phyloP scores from a whole-genome alignment of 1,140 invertebrate genomes.

The Caenorhabditis remanei region DNA sequence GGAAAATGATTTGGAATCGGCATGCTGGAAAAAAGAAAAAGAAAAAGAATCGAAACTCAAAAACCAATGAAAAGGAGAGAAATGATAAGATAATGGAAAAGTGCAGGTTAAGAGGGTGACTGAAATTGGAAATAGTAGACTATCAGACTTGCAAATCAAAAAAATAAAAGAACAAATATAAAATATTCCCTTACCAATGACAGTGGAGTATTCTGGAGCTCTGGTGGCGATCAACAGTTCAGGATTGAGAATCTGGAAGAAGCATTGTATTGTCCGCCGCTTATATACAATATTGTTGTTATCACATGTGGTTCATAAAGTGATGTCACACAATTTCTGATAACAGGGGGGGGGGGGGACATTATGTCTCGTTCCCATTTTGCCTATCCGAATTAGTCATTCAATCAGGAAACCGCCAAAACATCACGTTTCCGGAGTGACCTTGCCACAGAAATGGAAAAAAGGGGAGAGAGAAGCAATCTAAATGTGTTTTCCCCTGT shows the following conservation, averaged over 20 bases:
- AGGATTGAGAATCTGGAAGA: constrained; percentile 51
- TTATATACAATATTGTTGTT: constrained; percentile 40
- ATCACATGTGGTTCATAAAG: constrained; percentile 32
- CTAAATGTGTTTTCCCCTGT: neutral
- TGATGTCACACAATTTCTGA: constrained; percentile 29
- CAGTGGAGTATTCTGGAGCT: constrained; percentile 2
- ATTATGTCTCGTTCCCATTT: constrained; percentile 17
- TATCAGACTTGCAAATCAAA: neutral
- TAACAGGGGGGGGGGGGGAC: constrained; percentile 35
- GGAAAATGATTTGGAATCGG: neutral
- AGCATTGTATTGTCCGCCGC: neutral
- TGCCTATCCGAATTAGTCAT: constrained; percentile 30
- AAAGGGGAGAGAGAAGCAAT: neutral
- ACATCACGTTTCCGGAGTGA: constrained; percentile 48
- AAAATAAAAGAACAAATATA: neutral
- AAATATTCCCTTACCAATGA: neutral
- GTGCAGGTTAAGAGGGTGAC: neutral
- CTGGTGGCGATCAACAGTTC: constrained; percentile 11
- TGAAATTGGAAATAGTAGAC: neutral
- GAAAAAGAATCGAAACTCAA: too few species aligned
- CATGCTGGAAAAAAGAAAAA: neutral
- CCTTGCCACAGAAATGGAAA: constrained; percentile 24
- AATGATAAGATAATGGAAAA: neutral
- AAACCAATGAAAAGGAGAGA: neutral
- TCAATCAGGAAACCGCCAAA: constrained; percentile 48